phyloP scores from a whole-genome alignment of 2,113 vertebrate species.

The Trematomus loennbergii region DNA sequence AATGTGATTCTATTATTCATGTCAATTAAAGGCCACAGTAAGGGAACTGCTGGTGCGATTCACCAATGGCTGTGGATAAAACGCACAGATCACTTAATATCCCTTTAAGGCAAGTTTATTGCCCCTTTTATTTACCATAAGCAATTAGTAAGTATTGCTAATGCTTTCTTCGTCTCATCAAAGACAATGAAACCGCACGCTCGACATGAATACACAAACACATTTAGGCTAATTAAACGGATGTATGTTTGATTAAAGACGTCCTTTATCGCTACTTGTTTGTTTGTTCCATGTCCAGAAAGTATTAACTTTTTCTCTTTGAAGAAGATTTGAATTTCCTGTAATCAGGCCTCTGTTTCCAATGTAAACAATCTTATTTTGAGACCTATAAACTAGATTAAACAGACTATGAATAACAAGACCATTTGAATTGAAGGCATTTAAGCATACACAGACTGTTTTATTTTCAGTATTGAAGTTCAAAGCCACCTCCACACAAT shows the following conservation, averaged over 20 bases:
- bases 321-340: slow-evolving; percentile 11
- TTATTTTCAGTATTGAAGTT: background rate
- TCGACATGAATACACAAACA: background rate
- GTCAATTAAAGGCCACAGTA: slow-evolving; percentile 31
- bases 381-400: background rate
- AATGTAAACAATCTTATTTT: slow-evolving; percentile 2
- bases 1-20: slow-evolving; percentile 36
- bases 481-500: background rate
- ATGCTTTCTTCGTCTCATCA: background rate
- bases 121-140: slow-evolving; percentile 6
- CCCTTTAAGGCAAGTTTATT: slow-evolving; percentile 10
- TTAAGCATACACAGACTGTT: background rate
- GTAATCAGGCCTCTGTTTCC: background rate
- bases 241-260: slow-evolving; percentile 7
- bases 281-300: slow-evolving; percentile 14
- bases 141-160: background rate
- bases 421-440: background rate
- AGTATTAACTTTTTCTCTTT: background rate
- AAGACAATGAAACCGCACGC: background rate
- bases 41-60: slow-evolving; percentile 14
- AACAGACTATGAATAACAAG: background rate
- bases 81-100: background rate
- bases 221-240: background rate
- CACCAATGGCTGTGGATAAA: slow-evolving; percentile 16
- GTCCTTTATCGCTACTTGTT: background rate